Conservation (phyloP, 2,113 vertebrate genomes). For the Melanerpes formicivorus region DNA sequence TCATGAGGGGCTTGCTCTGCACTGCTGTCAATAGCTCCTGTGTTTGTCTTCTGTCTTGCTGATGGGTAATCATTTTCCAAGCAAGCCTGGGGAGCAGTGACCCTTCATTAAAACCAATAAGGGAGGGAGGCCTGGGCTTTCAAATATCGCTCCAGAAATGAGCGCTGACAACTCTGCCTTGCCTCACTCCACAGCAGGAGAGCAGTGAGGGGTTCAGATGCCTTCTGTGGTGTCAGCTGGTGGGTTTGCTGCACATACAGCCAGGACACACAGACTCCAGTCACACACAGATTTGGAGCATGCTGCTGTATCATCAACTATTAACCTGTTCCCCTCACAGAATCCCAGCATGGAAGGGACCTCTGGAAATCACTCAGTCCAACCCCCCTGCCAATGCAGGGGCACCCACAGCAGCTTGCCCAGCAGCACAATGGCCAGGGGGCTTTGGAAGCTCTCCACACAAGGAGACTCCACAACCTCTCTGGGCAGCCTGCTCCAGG, state of each 20-base stretch:
- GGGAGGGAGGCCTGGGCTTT: slow-evolving; percentile 61
- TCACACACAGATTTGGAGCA: not conserved
- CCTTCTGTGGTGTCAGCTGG: not conserved
- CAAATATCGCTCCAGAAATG: slow-evolving; percentile 73
- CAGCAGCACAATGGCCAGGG: too few species aligned
- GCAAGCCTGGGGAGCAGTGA: slow-evolving; percentile 70
- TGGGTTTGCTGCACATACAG: not conserved
- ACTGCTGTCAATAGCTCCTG: slow-evolving; percentile 71
- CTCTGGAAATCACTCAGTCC: too few species aligned
- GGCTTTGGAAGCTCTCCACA: too few species aligned
- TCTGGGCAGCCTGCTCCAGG: too few species aligned
- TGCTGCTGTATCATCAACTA: not conserved
- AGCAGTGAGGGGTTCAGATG: not conserved
- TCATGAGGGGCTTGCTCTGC: slow-evolving; percentile 40
- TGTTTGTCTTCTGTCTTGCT: slow-evolving; percentile 75
- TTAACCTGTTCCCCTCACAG: too few species aligned
- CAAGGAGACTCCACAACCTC: too few species aligned
- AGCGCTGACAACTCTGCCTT: slow-evolving; percentile 62
- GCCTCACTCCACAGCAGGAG: slow-evolving; percentile 28
- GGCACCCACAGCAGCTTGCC: too few species aligned
- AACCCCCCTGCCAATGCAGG: too few species aligned
- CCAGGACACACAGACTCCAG: not conserved
- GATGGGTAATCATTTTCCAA: slow-evolving; percentile 80
- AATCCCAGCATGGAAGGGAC: too few species aligned
- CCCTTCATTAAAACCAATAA: slow-evolving; percentile 79